Conservation (phyloP, 2,888 invertebrate species). For the Aradus depressus region DNA sequence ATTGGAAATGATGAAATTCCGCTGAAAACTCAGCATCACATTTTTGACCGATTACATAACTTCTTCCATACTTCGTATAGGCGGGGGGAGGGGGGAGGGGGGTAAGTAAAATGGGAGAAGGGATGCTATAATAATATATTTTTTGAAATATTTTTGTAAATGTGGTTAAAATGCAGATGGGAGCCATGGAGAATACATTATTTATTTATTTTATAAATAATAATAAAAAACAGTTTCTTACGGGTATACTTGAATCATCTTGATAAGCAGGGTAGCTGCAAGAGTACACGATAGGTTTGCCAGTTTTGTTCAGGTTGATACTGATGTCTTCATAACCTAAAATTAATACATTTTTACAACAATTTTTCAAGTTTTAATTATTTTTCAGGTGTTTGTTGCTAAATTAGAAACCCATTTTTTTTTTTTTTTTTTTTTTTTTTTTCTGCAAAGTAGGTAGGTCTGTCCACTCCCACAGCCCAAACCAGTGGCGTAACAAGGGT, state of each 20-base stretch:
- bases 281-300: slow-evolving; percentile 65
- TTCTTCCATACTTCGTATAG: no score
- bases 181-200: no score
- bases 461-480: neutral
- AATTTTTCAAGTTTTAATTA: neutral
- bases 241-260: slow-evolving; percentile 44
- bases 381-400: neutral
- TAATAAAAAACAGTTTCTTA: slow-evolving; percentile 33
- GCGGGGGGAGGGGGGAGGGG: no score
- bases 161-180: neutral
- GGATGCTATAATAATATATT: slow-evolving; percentile 24
- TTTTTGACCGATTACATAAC: no score
- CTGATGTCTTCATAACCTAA: slow-evolving; percentile 64
- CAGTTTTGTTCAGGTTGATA: slow-evolving; percentile 55
- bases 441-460: no score
- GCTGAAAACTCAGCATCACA: no score
- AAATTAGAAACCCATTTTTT: neutral
- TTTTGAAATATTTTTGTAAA: neutral
- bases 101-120: no score
- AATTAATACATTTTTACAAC: neutral
- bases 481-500: no score
- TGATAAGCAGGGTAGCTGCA: slow-evolving; percentile 80
- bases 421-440: no score
- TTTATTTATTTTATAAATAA: neutral
- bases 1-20: no score